Evolutionary conservation across 2,113 vertebrate species (phyloP), one percentile per base, ranked within the genome.

Genomic region (Reinhardtius hippoglossoides): DNA sequence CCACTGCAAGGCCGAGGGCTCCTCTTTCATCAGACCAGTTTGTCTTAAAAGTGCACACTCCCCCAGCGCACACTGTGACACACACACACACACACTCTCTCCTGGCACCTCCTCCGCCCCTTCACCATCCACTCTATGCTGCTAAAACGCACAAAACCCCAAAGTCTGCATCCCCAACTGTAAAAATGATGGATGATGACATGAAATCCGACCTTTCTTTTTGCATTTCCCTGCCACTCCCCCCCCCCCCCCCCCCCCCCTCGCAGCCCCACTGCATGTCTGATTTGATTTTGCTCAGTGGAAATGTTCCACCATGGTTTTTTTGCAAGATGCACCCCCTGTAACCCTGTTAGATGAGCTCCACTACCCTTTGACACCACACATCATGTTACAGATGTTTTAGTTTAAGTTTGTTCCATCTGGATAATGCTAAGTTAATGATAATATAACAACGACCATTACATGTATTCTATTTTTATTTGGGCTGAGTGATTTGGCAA

Each of bases 131-230:
- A 79, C 81, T 74, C 69, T 40, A 35, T 55, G 12, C 70, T 37
- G 55, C 73, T 68, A 67, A n/a, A 54, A 54, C 2, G 50, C 20
- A n/a, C 50, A 54, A n/a, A 83, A 85, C 66, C 72, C 44, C 62
- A 71, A 86, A 88, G 52, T 81, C 68, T 74, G 63, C 69, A 78
- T 60, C 69, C 71, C 54, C 8, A 63, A 81, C 73, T 84, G 75
- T 89, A 74, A 87, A 89, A 82, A 88, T 92, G 92, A 94, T 93
- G 77, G 87, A 94, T 91, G 89, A 85, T 40, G 4, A 59, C 21
- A 59, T 88, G 85, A 89, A 92, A 92, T 80, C 23, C 59, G 78
- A 92, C 77, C 85, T 88, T 81, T 88, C 73, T 73, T 82, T 89
- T 83, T 76, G 75, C 89, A 85, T 88, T 91, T 92, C 71, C 76